Conservation (phyloP, 2,113 vertebrate genomes). For the Tupaia tana region DNA sequence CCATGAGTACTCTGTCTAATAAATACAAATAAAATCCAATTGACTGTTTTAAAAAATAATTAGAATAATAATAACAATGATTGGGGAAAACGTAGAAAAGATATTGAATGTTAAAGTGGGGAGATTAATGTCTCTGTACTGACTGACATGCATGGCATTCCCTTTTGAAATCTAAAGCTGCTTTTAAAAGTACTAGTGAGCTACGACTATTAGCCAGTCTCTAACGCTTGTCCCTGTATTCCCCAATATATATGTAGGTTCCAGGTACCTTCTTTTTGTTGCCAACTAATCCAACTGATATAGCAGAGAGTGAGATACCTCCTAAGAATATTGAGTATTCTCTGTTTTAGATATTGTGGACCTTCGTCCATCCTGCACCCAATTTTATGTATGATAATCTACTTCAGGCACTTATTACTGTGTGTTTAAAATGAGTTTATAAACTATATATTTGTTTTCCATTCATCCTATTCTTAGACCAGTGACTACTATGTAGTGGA, state of each 20-base stretch:
- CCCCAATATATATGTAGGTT: neutral
- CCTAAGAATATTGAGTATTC: neutral
- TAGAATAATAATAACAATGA: too few species aligned
- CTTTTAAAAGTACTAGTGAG: neutral
- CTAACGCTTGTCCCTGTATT: fast-evolving
- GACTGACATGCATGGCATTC: too few species aligned
- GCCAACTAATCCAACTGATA: neutral
- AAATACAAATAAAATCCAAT: neutral
- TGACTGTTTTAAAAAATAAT: too few species aligned
- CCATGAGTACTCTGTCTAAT: neutral
- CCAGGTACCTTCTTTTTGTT: neutral
- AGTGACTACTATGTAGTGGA: neutral
- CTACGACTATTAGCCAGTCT: neutral
- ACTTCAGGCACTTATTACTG: neutral
- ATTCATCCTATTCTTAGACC: neutral
- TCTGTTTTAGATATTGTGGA: neutral
- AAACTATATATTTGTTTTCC: neutral
- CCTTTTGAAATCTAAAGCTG: neutral
- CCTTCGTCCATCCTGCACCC: neutral
- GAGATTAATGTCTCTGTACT: too few species aligned
- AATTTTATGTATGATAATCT: neutral
- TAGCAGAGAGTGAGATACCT: neutral
- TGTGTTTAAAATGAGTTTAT: neutral
- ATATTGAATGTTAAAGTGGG: too few species aligned
- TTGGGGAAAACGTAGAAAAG: too few species aligned